These are phyloP conservation scores for Incurvaria masculella DNA, from an alignment of 2,888 invertebrate genomes.

Conservation along the genomic window DNA sequence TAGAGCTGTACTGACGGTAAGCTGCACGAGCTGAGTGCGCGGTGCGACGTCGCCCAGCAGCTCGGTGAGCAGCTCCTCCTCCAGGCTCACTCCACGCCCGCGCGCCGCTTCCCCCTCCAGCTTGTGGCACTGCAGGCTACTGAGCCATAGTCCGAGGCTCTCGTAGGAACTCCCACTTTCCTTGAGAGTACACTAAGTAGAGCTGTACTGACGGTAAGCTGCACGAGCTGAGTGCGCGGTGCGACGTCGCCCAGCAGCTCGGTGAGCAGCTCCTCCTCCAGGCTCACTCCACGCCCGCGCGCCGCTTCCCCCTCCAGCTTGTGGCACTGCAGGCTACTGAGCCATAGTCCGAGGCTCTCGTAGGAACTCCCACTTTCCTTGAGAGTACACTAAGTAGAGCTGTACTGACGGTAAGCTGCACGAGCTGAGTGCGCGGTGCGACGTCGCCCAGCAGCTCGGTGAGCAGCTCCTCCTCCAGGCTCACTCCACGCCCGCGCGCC, in stretches of 20 bases:
- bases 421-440: slow-evolving; percentile 26
- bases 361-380: too few species aligned
- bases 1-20: slow-evolving; percentile 38
- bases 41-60: slow-evolving; percentile 31
- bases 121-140: too few species aligned
- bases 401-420: slow-evolving; percentile 37
- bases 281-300: slow-evolving; percentile 8
- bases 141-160: too few species aligned
- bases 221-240: slow-evolving; percentile 26
- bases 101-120: too few species aligned
- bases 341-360: too few species aligned
- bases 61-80: slow-evolving; percentile 26
- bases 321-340: too few species aligned
- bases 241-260: slow-evolving; percentile 30
- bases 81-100: slow-evolving; percentile 8
- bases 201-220: slow-evolving; percentile 37
- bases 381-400: too few species aligned
- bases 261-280: slow-evolving; percentile 25
- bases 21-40: slow-evolving; percentile 25
- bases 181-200: too few species aligned
- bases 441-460: slow-evolving; percentile 28
- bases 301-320: too few species aligned
- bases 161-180: too few species aligned
- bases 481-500: slow-evolving; percentile 8
- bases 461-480: slow-evolving; percentile 26